A percentile compares a stretch with the other conserved stretches of the same genome.
phyloP scores from a whole-genome alignment of 2,888 invertebrate species.

The Lithophane socia region DNA sequence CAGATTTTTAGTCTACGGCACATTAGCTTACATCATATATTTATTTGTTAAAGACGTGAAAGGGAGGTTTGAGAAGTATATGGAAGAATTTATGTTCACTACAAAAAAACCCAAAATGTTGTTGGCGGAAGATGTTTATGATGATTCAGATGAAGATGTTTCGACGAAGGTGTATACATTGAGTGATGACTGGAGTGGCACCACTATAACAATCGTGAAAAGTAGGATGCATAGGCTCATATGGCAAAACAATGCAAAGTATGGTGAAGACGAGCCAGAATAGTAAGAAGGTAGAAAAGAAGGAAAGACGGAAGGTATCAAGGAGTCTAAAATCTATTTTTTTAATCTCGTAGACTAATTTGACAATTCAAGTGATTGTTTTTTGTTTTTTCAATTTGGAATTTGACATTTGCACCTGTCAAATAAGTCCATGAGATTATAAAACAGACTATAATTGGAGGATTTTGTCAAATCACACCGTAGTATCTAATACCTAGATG shows the following conservation, averaged over 20 bases:
- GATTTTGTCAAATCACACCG: not conserved
- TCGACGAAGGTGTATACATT: not conserved
- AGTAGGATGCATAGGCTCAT: not conserved
- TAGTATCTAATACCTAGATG: no score
- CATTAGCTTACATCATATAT: conserved; percentile 35
- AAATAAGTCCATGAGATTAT: no score
- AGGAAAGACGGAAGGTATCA: not conserved
- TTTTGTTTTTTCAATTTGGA: no score
- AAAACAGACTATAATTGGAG: not conserved
- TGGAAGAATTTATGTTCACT: not conserved
- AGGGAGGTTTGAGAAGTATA: not conserved
- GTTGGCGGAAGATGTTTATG: not conserved
- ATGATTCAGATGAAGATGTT: not conserved
- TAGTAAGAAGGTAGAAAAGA: not conserved
- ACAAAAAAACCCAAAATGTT: not conserved
- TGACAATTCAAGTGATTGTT: no score
- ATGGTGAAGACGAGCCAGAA: not conserved
- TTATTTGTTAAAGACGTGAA: conserved; percentile 10
- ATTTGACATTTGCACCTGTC: no score
- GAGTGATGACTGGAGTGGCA: not conserved
- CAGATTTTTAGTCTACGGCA: conserved; percentile 25
- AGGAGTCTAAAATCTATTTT: not conserved
- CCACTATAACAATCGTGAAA: not conserved
- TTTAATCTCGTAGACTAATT: no score
- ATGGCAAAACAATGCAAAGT: not conserved